These are phyloP conservation scores for Scleropages formosus DNA, from an alignment of 2,797 vertebrate species.

Conservation along the genomic window DNA sequence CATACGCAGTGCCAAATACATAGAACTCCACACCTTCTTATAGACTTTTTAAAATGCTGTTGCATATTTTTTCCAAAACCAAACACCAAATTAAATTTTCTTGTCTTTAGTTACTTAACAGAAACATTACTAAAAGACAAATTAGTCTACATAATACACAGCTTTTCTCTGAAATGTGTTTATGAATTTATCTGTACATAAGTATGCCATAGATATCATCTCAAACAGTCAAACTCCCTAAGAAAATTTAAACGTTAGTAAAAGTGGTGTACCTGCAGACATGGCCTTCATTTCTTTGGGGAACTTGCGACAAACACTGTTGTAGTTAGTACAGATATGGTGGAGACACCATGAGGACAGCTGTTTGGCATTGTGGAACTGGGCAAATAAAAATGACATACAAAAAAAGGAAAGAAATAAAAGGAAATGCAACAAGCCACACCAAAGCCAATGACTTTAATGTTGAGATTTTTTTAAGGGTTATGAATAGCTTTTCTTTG, in stretches of 20 bases:
- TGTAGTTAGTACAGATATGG: conserved; percentile 92
- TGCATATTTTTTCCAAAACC: too few relatives aligned
- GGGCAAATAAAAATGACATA: conserved; percentile 14
- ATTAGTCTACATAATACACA: too few relatives aligned
- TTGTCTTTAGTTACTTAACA: too few relatives aligned
- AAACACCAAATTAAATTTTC: too few relatives aligned
- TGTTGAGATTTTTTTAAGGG: neutral
- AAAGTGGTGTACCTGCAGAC: conserved; percentile 71
- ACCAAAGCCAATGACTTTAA: neutral
- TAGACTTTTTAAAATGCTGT: too few relatives aligned
- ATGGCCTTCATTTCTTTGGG: conserved; percentile 89
- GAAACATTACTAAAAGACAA: too few relatives aligned
- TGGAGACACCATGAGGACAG: conserved; percentile 86
- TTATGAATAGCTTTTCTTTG: too few relatives aligned
- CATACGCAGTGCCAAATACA: too few relatives aligned
- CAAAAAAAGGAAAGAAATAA: conserved; percentile 1
- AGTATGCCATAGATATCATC: neutral
- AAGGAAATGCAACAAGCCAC: neutral
- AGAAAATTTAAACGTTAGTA: neutral
- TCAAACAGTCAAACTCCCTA: neutral
- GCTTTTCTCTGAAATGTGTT: too few relatives aligned
- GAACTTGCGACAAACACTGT: conserved; percentile 86
- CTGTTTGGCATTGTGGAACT: conserved; percentile 88
- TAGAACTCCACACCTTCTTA: too few relatives aligned
- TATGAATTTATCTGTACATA: neutral